Conservation (phyloP, 2,888 invertebrate genomes). For the Epirrhoe alternata region DNA sequence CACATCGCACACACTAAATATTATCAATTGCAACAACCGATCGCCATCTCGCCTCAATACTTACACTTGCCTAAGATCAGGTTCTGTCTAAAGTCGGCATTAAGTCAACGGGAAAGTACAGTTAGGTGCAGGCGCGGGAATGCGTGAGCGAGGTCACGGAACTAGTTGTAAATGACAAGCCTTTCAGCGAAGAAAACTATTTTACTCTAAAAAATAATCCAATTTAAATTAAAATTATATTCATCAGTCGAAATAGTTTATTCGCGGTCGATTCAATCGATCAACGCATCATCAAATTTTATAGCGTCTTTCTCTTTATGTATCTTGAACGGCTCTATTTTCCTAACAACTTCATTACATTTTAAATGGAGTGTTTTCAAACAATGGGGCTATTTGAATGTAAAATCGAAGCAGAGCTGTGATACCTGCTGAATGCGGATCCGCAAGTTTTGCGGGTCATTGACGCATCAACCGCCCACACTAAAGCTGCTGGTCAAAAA, state of each 20-base stretch:
- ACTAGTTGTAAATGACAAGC: conserved; percentile 84
- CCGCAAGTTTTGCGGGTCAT: conserved; percentile 82
- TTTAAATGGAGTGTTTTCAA: conserved; percentile 46
- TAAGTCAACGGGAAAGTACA: conserved; percentile 85
- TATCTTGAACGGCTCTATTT: conserved; percentile 27
- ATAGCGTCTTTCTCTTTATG: conserved; percentile 10
- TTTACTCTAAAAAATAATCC: conserved; percentile 63
- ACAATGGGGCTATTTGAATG: conserved; percentile 58
- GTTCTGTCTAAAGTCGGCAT: conserved; percentile 83
- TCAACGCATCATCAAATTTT: conserved; percentile 12
- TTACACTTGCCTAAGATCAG: conserved; percentile 82
- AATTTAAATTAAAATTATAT: conserved; percentile 43
- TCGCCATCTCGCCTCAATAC: conserved; percentile 73
- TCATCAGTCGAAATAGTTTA: conserved; percentile 11
- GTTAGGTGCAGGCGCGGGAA: conserved; percentile 85
- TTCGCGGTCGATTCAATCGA: conserved; percentile 13
- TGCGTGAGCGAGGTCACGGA: conserved; percentile 86
- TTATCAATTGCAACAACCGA: conserved; percentile 83
- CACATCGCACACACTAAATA: conserved; percentile 76
- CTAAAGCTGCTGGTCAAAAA: conserved; percentile 68
- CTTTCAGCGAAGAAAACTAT: conserved; percentile 75
- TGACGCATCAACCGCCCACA: conserved; percentile 82
- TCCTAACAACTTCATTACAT: conserved; percentile 32
- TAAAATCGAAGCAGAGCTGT: conserved; percentile 58
- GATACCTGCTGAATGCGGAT: conserved; percentile 80